Conservation (phyloP, 1,140 invertebrate genomes). For the Protaetia brevitarsis region DNA sequence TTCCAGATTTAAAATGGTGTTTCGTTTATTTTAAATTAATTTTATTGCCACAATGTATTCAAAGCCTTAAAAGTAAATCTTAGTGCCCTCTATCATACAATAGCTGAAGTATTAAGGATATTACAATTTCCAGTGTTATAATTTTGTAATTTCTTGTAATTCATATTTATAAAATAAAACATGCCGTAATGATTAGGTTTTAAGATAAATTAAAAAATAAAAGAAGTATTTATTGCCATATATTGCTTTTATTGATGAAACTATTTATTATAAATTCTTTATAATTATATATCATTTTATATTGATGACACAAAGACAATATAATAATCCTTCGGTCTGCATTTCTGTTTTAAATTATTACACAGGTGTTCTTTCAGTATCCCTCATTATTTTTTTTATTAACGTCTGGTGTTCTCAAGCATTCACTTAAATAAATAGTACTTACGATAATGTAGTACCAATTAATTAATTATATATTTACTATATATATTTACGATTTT, state of each 20-base stretch:
- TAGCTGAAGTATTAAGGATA: no score
- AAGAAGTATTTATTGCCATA: conserved; percentile 11
- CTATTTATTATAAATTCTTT: conserved; percentile 15
- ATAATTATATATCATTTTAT: not conserved
- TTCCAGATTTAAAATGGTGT: no score
- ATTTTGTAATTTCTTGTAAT: no score
- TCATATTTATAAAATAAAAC: no score
- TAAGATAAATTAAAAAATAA: not conserved
- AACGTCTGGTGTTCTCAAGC: not conserved
- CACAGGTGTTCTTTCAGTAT: not conserved
- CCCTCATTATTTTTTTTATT: not conserved
- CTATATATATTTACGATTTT: no score
- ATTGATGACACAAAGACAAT: not conserved
- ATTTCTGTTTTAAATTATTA: not conserved
- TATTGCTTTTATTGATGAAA: conserved; percentile 15
- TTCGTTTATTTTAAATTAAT: no score
- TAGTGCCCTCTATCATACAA: no score
- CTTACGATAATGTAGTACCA: not conserved
- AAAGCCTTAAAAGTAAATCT: no score
- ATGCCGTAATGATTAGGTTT: not conserved
- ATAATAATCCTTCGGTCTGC: not conserved
- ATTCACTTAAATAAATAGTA: no score
- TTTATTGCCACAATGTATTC: no score
- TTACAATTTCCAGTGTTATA: no score
- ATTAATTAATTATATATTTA: not conserved